Evolutionary conservation across 2,113 vertebrate species (phyloP), one percentile per base, ranked within the genome.

Genomic region (Toxotes jaculatrix): DNA sequence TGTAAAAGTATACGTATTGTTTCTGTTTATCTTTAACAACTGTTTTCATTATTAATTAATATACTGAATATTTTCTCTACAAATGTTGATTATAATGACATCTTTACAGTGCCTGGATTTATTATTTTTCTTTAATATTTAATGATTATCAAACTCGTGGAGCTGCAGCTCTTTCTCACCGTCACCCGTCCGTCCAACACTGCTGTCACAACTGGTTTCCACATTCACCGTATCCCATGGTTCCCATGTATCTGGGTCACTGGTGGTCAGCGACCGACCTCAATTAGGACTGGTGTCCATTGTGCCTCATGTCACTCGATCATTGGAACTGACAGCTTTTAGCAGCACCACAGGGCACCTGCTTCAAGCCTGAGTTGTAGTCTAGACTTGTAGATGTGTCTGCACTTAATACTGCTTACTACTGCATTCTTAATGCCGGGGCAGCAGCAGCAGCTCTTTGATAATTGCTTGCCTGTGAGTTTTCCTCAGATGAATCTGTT

Each of bases 211-310:
- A 14, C 13, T 14, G 14, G 13, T 51, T 21, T 51, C 6, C 47
- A 13, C 32, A 16, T 11, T 62, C 63, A 32, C 4, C 5, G 77
- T 53, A 3, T 57, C 79, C 56, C 55, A 0, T 71, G 43, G 27
- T 38, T 23, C 19, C 51, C 49, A 27, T 36, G 12, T 72, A 80
- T 77, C 57, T 87, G 69, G 84, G 84, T 85, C 87, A 78, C 77
- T 51, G 70, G 47, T 57, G 83, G 80, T 77, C 80, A 36, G 21
- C 16, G 1, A 5, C 71, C 78, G 81, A 83, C 89, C 82, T 83
- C 49, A 13, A 49, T 79, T 51, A 83, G 49, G 19, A 4, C 47
- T 0, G 32, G 77, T 38, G 40, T 5, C 49, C 61, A 32, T 69
- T 79, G 85, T 77, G 42, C 17, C 59, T 79, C 45, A 1, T 12